These are phyloP conservation scores for Fratercula arctica DNA, from an alignment of 2,797 vertebrate genomes.

Conservation along the genomic window DNA sequence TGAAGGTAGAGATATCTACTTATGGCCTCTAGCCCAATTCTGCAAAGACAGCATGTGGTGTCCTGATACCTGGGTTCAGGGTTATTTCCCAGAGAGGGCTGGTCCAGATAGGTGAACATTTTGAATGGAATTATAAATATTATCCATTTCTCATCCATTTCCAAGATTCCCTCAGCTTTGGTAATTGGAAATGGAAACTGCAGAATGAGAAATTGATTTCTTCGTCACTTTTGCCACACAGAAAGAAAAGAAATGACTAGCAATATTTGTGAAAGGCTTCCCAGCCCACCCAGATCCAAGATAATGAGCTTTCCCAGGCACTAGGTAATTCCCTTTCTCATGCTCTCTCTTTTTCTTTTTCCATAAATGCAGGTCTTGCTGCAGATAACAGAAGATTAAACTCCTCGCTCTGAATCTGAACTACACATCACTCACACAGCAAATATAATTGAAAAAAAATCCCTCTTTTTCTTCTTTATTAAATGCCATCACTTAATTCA, in stretches of 20 bases:
- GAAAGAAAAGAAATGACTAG: constrained; percentile 32
- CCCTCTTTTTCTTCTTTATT: constrained; percentile 41
- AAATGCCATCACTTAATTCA: constrained; percentile 60
- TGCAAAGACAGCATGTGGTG: not conserved
- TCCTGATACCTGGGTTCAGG: not conserved
- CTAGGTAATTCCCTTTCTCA: not conserved
- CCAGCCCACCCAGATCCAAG: constrained; percentile 25
- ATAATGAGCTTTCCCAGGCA: constrained; percentile 10
- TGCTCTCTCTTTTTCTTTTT: not conserved
- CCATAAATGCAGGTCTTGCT: not conserved
- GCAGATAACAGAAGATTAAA: constrained; percentile 45
- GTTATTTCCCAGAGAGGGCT: not conserved
- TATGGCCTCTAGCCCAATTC: not conserved
- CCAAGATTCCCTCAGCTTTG: constrained; percentile 3
- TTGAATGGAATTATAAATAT: constrained; percentile 44
- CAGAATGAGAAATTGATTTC: constrained; percentile 56
- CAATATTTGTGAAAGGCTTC: not conserved
- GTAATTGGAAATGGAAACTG: constrained; percentile 55
- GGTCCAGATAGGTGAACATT: constrained; percentile 34
- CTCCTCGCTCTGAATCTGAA: not conserved
- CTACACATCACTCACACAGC: not conserved
- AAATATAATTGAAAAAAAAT: constrained; percentile 16
- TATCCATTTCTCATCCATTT: constrained; percentile 35
- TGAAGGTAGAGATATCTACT: not conserved
- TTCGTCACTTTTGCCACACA: constrained; percentile 12